phyloP scores from a whole-genome alignment of 2,888 invertebrate species.

The Drosophila kokeensis region DNA sequence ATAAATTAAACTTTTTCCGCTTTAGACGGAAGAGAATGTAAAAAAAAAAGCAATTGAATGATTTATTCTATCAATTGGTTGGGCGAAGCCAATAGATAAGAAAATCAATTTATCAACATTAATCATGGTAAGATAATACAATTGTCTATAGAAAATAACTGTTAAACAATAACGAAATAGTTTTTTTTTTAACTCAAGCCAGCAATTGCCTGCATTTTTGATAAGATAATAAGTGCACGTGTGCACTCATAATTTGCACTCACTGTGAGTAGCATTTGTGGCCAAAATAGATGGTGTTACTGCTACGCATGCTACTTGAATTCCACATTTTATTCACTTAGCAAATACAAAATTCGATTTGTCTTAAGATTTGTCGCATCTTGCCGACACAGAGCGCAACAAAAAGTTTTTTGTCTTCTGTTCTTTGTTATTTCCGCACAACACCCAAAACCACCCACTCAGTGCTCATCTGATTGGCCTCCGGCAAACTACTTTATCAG shows the following conservation, averaged over 20 bases:
- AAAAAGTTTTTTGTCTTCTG: conserved; percentile 13
- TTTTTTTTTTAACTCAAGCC: neutral
- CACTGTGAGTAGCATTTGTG: neutral
- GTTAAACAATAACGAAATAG: neutral
- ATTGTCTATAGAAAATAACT: too few species aligned
- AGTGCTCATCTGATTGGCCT: conserved; percentile 45
- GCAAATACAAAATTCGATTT: conserved; percentile 68
- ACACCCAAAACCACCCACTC: neutral
- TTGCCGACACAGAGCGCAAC: neutral
- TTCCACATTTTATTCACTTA: conserved; percentile 28
- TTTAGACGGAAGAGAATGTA: neutral
- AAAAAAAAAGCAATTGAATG: neutral
- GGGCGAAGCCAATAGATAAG: neutral
- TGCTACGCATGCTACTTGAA: conserved; percentile 26
- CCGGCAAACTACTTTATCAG: conserved; percentile 72
- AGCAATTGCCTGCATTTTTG: neutral
- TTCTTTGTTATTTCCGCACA: neutral
- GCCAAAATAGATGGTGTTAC: neutral
- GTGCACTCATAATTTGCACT: neutral
- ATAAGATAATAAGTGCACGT: neutral
- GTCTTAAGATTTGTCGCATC: conserved; percentile 49
- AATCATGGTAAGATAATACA: neutral
- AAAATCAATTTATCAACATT: conserved; percentile 6
- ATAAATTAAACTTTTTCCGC: neutral
- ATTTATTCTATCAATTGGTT: conserved; percentile 1